Evolutionary conservation across 2,888 invertebrate species (phyloP).

Genomic region (Eucera pruinosa): DNA sequence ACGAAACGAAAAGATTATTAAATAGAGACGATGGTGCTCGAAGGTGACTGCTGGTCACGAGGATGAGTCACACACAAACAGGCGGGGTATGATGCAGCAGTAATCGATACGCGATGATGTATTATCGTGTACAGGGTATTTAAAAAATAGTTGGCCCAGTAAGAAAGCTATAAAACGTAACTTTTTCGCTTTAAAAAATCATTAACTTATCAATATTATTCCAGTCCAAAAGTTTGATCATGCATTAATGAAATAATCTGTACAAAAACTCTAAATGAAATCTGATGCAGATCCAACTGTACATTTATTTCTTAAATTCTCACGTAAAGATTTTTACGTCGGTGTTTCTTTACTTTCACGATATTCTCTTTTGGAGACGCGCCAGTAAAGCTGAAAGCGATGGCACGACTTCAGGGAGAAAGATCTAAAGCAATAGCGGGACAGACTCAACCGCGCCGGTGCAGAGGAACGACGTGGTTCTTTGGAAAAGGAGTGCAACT

Average conservation of each 20-base stretch:
- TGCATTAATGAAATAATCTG: background rate
- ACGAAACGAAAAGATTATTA: constrained; percentile 19
- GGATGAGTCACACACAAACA: constrained; percentile 26
- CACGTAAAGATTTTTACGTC: constrained; percentile 2
- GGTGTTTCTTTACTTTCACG: constrained; percentile 14
- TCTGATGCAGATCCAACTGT: background rate
- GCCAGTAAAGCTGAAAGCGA: constrained; percentile 37
- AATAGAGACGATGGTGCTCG: background rate
- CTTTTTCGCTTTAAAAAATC: background rate
- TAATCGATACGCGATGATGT: background rate
- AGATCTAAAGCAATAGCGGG: constrained; percentile 22
- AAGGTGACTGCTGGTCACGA: background rate
- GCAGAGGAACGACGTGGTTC: constrained; percentile 42
- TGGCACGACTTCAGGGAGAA: constrained; percentile 31
- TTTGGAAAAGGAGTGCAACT: constrained; percentile 20
- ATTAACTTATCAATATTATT: no score
- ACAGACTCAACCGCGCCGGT: constrained; percentile 30
- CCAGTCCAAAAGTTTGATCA: background rate
- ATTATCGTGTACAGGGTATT: background rate
- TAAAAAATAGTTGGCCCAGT: background rate
- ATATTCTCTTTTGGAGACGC: background rate
- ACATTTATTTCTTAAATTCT: no score
- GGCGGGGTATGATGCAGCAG: background rate
- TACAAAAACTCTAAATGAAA: background rate
- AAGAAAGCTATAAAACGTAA: background rate